Evolutionary conservation across 2,797 vertebrate species (phyloP), one percentile per base, ranked within the genome.

Genomic region (Chelon auratus): DNA sequence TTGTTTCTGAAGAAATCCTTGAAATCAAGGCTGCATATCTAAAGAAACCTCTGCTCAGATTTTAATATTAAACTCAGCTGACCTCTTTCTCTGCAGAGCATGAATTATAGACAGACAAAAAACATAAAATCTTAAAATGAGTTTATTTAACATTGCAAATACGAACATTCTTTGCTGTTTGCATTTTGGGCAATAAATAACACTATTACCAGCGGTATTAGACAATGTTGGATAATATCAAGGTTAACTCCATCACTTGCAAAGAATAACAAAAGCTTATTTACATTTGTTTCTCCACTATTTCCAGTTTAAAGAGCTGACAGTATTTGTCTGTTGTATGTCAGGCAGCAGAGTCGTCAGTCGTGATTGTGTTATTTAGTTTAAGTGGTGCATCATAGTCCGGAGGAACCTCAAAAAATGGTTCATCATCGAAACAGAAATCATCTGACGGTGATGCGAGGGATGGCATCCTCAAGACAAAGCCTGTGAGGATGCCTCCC

Each of bases 361-460:
- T 40, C 72, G 61, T 22, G 14, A 43, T 20, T 40, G 24, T 61
- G 50, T 77, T 62, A 33, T 1, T 73, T 11, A 78, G 55, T 54
- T 68, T 62, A 26, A 84, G 54, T 4, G 80, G 80, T 30, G 74
- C 75, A 39, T 91, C 81, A 33, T 92, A 88, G 71, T 94, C 88
- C 3, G 68, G 76, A 10, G 93, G 94, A 62, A 94, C 75, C 39
- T 94, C 84, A 72, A 97, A 96, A 85, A 95, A 95, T 6, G 91
- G 77, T 0, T 90, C 75, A 18, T 97, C 95, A 0, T 96, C 94
- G 14, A 96, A 96, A 83, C 95, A 96, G 39, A 84, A 80, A 3
- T 72, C 82, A 58, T 95, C 89, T 0, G 93, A 75, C 0, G 93
- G 96, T 3, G 62, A 89, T 2, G 90, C 87, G 4, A 97, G 85